phyloP scores from a whole-genome alignment of 2,113 vertebrate species.

The Equus quagga region DNA sequence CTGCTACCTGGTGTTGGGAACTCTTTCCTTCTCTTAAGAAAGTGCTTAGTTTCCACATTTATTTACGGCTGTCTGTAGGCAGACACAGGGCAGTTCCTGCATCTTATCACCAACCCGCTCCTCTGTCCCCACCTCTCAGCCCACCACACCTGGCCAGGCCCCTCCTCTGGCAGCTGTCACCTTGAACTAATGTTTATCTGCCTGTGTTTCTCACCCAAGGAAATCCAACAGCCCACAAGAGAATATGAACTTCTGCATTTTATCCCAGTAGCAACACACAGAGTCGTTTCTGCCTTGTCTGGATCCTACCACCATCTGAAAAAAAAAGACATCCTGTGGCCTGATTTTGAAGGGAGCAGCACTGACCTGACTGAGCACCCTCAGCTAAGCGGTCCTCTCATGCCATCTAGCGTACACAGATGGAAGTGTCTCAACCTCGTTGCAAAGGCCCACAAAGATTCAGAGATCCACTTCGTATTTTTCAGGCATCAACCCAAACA shows the following conservation, averaged over 20 bases:
- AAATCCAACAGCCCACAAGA: not conserved
- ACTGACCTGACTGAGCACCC: rapidly evolving
- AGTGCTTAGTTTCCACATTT: not conserved
- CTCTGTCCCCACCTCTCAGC: not conserved
- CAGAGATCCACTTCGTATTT: not conserved
- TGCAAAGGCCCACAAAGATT: not conserved
- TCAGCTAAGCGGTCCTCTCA: constrained; percentile 46
- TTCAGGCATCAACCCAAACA: not conserved
- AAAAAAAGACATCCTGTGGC: too few species aligned
- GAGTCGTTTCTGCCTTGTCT: not conserved
- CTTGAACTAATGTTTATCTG: not conserved
- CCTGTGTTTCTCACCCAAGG: not conserved
- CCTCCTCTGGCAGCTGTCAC: not conserved
- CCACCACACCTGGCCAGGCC: not conserved
- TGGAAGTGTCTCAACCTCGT: constrained; percentile 14
- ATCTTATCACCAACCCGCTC: not conserved
- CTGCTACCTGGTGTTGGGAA: not conserved
- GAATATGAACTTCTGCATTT: not conserved
- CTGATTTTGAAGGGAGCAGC: rapidly evolving
- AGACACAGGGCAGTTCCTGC: not conserved
- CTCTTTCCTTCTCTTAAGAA: not conserved
- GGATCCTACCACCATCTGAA: not conserved
- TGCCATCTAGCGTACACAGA: constrained; percentile 80
- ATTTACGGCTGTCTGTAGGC: not conserved
- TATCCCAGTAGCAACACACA: not conserved